Conservation (phyloP, 2,888 invertebrate genomes). For the Cinara cedri region DNA sequence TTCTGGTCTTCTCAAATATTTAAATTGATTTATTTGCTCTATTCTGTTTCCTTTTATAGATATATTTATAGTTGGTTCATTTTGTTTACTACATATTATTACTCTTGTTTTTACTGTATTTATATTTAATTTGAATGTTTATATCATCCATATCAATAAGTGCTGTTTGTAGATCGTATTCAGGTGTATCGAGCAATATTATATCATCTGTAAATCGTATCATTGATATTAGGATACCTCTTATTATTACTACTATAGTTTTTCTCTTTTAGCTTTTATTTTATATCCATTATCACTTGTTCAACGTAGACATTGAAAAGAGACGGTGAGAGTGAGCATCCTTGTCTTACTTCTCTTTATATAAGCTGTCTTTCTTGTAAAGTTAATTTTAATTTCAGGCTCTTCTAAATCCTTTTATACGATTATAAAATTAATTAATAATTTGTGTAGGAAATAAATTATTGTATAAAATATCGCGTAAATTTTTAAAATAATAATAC, state of each 20-base stretch:
- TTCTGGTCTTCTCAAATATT: conserved; percentile 29
- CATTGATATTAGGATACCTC: conserved; percentile 6
- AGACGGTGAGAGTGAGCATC: neutral
- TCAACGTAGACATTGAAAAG: too few relatives aligned
- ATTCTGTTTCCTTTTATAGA: conserved; percentile 25
- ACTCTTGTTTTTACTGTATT: conserved; percentile 31
- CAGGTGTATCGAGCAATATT: neutral
- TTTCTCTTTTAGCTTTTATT: conserved; percentile 13
- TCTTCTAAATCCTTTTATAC: too few relatives aligned
- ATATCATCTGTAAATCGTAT: conserved; percentile 8
- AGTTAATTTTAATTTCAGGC: too few relatives aligned
- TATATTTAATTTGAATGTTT: conserved; percentile 31
- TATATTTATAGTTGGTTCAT: conserved; percentile 21
- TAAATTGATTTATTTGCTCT: conserved; percentile 34
- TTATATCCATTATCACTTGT: conserved; percentile 3
- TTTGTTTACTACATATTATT: conserved; percentile 24
- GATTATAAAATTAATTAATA: too few relatives aligned
- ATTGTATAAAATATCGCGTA: too few relatives aligned
- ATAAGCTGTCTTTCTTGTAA: neutral
- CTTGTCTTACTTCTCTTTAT: neutral
- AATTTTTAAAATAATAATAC: too few relatives aligned
- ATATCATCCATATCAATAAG: conserved; percentile 17
- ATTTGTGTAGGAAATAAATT: too few relatives aligned
- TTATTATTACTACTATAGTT: conserved; percentile 5
- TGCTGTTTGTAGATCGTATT: conserved; percentile 15